These are phyloP conservation scores for Drosophila obscura DNA, from an alignment of 1,140 invertebrate species.

Conservation along the genomic window DNA sequence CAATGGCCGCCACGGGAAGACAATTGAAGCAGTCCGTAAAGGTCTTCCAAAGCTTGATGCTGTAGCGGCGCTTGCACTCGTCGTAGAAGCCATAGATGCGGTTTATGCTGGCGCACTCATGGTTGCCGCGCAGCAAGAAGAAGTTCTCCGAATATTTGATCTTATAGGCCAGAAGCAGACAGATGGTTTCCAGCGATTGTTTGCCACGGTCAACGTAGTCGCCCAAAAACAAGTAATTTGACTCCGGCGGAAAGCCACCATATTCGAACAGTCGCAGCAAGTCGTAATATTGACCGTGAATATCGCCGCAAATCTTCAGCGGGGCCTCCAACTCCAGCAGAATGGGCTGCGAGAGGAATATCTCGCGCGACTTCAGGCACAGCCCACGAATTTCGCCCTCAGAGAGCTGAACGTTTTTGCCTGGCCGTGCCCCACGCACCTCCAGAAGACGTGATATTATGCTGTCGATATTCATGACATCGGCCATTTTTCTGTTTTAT, in stretches of 20 bases:
- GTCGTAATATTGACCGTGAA: conserved; percentile 99
- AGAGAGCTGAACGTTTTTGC: conserved; percentile 98
- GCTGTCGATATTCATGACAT: conserved; percentile 83
- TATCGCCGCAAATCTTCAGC: conserved; percentile 99
- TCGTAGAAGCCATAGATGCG: conserved; percentile 99
- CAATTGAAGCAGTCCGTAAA: conserved; percentile 99
- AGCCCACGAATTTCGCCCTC: conserved; percentile 98
- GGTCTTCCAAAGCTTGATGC: conserved; percentile 99
- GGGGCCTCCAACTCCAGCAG: conserved; percentile 98
- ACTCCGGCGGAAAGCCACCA: conserved; percentile 99
- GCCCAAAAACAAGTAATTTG: conserved; percentile 99
- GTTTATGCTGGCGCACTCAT: conserved; percentile 96
- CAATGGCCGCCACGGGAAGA: conserved; percentile 97
- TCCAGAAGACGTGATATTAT: conserved; percentile 82
- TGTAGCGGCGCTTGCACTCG: conserved; percentile 98
- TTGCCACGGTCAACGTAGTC: conserved; percentile 94
- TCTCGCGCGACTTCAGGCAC: conserved; percentile 98
- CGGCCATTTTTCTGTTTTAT: conserved; percentile 71
- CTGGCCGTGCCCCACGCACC: conserved; percentile 83
- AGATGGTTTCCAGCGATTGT: conserved; percentile 95
- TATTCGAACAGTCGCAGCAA: conserved; percentile 99
- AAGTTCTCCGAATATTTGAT: conserved; percentile 96
- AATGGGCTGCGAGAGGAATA: conserved; percentile 99
- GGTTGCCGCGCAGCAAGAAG: conserved; percentile 93
- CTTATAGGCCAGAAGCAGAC: conserved; percentile 97